Base-by-base conservation (phyloP, 2,113 vertebrate species). In the Mionectes macconnelli region DNA sequence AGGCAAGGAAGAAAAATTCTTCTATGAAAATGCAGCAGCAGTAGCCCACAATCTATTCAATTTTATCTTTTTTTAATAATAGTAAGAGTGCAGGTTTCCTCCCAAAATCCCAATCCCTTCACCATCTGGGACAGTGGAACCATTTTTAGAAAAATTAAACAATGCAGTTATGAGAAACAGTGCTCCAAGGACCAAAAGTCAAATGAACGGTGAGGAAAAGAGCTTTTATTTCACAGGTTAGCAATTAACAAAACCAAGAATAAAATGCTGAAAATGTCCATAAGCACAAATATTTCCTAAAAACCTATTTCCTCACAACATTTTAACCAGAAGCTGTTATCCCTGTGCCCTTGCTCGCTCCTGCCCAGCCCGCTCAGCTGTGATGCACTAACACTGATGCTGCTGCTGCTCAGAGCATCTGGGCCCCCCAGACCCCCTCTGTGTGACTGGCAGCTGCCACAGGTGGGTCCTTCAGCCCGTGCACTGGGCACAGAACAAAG, bases 401-500 rank as follows among this genome's bases (percentile, higher is more conserved):
- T 15, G 56, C 20, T 22, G 1, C 45, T 21, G 1, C 2, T 5
- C 49, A 8, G 42, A 18, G 23, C 4, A 8, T 21, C 17, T 18
- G 37, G 40, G 45, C 7, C 27, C 33, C 60, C 25, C 56, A 52
- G 66, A 0, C 1, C 45, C 3, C 0, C 19, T 11, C 75, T 25
- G 35, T 1, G 0, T 6, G 42, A 14, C 30, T 4, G 40, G 12
- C 49, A 2, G 0, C 25, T 40, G 47, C 7, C 67, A 66, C 20
- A 1, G 56, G 15, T 24, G 20, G 15, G 10, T 56, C 28, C 8
- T 37, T 50, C 86, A 16, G 8, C 37, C 47, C 25, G 12, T 2
- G 28, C 73, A 4, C 27, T 0, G 1, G 5, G 28, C 37, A 1
- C 2, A 0, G 15, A 30, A 18, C 12, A 24, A n/a, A 62, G 14